phyloP scores from a whole-genome alignment of 2,888 invertebrate species.

The Chrysolina americana region DNA sequence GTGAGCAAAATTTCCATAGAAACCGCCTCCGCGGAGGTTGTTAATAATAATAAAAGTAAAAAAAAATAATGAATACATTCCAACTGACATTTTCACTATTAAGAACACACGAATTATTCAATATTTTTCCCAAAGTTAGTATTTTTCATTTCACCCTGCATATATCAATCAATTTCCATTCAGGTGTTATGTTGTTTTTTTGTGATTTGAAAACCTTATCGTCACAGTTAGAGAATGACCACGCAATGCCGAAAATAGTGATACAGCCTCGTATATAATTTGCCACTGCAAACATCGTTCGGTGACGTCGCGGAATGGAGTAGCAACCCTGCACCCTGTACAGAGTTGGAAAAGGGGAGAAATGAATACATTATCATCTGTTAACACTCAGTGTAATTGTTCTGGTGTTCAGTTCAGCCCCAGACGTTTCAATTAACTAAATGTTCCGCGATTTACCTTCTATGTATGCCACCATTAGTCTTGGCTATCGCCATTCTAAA shows the following conservation, averaged over 20 bases:
- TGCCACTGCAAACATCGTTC: slow-evolving; percentile 14
- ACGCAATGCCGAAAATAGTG: not conserved
- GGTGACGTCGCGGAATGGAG: not conserved
- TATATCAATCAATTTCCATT: too few species aligned
- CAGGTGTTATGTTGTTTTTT: too few species aligned
- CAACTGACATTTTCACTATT: too few species aligned
- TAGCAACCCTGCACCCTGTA: not conserved
- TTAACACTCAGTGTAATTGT: slow-evolving; percentile 71
- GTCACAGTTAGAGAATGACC: too few species aligned
- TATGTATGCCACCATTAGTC: slow-evolving; percentile 64
- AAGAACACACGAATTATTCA: too few species aligned
- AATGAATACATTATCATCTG: slow-evolving; percentile 71
- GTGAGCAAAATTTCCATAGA: too few species aligned
- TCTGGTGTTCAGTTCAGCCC: slow-evolving; percentile 66
- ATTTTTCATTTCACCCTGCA: too few species aligned
- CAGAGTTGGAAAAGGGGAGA: slow-evolving; percentile 55
- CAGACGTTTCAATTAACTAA: slow-evolving; percentile 72
- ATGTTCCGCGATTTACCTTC: slow-evolving; percentile 70
- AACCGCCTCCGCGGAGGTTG: too few species aligned
- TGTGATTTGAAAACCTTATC: too few species aligned
- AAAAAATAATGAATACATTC: too few species aligned
- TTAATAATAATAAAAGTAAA: too few species aligned
- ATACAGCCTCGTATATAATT: not conserved
- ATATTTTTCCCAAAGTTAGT: too few species aligned
- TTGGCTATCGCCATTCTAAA: slow-evolving; percentile 58